Evolutionary conservation across 2,888 invertebrate species (phyloP).

Genomic region (Frankliniella intonsa): DNA sequence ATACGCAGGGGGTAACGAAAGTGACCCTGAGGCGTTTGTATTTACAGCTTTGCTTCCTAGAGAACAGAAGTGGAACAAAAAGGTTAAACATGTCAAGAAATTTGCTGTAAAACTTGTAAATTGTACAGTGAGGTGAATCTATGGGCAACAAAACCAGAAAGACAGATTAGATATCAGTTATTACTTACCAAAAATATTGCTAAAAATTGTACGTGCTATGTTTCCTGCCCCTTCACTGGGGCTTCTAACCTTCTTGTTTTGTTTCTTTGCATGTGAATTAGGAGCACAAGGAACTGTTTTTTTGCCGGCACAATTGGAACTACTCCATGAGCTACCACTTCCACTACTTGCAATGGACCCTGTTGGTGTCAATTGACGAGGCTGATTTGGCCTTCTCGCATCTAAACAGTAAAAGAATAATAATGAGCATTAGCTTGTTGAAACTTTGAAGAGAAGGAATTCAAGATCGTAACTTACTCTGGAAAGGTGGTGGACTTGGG

Average conservation of each 20-base stretch:
- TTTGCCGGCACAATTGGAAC: constrained; percentile 40
- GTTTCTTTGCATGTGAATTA: constrained; percentile 47
- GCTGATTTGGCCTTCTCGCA: not conserved
- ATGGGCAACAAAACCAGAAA: not conserved
- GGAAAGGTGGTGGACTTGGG: not conserved
- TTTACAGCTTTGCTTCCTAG: not conserved
- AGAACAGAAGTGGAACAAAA: not conserved
- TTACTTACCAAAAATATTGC: constrained; percentile 69
- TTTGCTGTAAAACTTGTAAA: not conserved
- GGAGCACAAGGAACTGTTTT: constrained; percentile 42
- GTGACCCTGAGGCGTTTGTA: not conserved
- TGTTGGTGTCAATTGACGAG: not conserved
- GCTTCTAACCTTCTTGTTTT: constrained; percentile 48
- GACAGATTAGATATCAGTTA: constrained; percentile 32
- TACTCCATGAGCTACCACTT: constrained; percentile 35
- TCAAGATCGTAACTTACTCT: not conserved
- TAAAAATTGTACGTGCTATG: constrained; percentile 71
- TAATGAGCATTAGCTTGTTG: not conserved
- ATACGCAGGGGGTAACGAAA: constrained; percentile 41
- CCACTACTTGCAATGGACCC: constrained; percentile 11
- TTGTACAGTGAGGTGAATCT: too few species aligned
- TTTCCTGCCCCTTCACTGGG: constrained; percentile 55
- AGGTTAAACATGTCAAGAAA: not conserved
- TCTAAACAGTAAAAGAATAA: not conserved
- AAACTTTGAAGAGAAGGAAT: not conserved